Percentiles rank a stretch among this genome's conserved stretches.
Conservation (phyloP, 2,888 invertebrate genomes). For the Rhorus exstirpatorius region DNA sequence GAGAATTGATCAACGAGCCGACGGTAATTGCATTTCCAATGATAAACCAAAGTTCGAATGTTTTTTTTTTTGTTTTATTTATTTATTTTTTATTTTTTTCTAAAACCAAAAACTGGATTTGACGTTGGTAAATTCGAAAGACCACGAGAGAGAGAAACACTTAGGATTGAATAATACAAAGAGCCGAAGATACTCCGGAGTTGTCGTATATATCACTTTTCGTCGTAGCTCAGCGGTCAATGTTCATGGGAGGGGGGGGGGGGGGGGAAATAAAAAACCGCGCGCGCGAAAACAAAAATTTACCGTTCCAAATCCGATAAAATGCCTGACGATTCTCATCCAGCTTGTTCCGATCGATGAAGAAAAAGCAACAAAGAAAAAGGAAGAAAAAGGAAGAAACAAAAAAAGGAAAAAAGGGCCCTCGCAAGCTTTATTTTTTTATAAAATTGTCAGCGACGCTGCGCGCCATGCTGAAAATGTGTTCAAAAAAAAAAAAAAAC, state of each 20-base stretch:
- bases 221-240: conserved; percentile 81
- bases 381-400: conserved; percentile 4
- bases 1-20: background rate
- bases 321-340: conserved; percentile 37
- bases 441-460: conserved; percentile 82
- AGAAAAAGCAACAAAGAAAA: conserved; percentile 21
- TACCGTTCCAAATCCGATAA: conserved; percentile 66
- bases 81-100: too few species aligned
- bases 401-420: conserved; percentile 21
- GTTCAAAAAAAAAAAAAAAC: conserved; percentile 81
- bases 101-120: too few species aligned
- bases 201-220: conserved; percentile 81
- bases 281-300: background rate
- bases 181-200: conserved; percentile 78
- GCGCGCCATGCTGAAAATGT: conserved; percentile 85
- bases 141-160: background rate
- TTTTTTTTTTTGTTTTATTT: too few species aligned
- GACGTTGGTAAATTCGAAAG: too few species aligned
- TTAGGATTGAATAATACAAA: background rate
- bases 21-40: conserved; percentile 83
- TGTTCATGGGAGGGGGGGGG: conserved; percentile 76
- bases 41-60: conserved; percentile 76
- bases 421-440: conserved; percentile 74
- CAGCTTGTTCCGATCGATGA: conserved; percentile 20
- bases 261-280: conserved; percentile 42